Evolutionary conservation across 2,888 invertebrate genomes (phyloP).

Genomic region (Acrocyrtus sp.): DNA sequence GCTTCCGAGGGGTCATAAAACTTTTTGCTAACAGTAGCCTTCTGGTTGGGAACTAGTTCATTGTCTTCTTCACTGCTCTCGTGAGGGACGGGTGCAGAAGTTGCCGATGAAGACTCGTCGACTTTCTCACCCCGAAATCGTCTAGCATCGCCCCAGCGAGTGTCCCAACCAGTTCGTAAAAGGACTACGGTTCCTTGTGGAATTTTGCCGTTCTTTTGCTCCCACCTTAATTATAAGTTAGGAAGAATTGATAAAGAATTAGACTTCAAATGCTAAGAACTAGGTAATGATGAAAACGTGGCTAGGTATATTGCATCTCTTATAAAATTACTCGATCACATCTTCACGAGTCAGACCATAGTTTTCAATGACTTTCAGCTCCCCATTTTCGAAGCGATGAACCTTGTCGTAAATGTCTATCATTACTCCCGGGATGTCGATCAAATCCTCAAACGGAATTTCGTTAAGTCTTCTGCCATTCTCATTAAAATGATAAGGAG

Average conservation of each 20-base stretch:
- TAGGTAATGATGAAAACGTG: neutral
- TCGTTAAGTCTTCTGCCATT: constrained; percentile 69
- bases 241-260: neutral
- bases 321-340: constrained; percentile 50
- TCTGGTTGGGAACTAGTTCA: too few species aligned
- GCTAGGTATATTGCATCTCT: neutral
- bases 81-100: neutral
- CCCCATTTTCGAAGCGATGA: constrained; percentile 33
- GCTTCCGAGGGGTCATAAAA: constrained; percentile 18
- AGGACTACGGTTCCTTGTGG: constrained; percentile 55
- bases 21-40: neutral
- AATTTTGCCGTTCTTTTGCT: constrained; percentile 51
- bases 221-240: too few species aligned
- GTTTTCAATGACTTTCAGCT: constrained; percentile 34
- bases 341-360: constrained; percentile 54
- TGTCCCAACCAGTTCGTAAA: constrained; percentile 51
- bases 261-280: neutral
- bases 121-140: constrained; percentile 37
- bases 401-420: constrained; percentile 60
- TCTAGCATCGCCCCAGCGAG: constrained; percentile 31
- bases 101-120: neutral
- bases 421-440: constrained; percentile 64
- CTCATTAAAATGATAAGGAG: constrained; percentile 72
- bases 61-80: neutral
- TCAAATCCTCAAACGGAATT: constrained; percentile 68